Conservation (phyloP, 23 tunicate genomes). For the Trididemnum miniatum region DNA sequence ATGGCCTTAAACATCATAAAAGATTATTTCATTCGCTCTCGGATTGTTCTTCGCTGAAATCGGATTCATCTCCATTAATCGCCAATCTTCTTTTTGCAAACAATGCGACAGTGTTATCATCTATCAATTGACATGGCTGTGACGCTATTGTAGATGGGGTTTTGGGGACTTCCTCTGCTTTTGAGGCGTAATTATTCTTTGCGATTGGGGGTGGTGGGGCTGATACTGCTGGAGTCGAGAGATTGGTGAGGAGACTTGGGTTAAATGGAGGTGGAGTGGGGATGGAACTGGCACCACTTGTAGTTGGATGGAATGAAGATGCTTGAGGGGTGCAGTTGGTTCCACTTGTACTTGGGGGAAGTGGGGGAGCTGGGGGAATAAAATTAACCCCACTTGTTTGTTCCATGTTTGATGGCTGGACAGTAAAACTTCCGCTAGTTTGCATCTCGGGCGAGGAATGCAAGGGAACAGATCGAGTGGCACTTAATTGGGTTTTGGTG, state of each 20-base stretch:
- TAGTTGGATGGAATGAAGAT: too few relatives aligned
- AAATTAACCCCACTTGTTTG: too few relatives aligned
- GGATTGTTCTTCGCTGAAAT: background rate
- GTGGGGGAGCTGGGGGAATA: conserved; percentile 1
- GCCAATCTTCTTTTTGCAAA: conserved; percentile 40
- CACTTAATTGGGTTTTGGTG: background rate
- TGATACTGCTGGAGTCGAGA: background rate
- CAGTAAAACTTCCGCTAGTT: too few relatives aligned
- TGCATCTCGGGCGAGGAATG: too few relatives aligned
- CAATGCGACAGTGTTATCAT: background rate
- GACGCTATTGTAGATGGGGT: background rate
- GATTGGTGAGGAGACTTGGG: background rate
- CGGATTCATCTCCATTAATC: conserved; percentile 40
- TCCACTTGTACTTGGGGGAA: background rate
- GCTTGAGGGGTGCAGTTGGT: too few relatives aligned
- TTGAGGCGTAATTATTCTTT: background rate
- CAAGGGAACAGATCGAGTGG: background rate
- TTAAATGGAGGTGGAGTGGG: background rate
- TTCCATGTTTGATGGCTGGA: too few relatives aligned
- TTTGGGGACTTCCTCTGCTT: background rate
- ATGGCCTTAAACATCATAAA: too few relatives aligned
- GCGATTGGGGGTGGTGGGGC: background rate
- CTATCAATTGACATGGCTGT: background rate
- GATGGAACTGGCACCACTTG: background rate
- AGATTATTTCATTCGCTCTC: background rate